Evolutionary conservation across 2,888 invertebrate genomes (phyloP).

Genomic region (Geophilus truncorum): DNA sequence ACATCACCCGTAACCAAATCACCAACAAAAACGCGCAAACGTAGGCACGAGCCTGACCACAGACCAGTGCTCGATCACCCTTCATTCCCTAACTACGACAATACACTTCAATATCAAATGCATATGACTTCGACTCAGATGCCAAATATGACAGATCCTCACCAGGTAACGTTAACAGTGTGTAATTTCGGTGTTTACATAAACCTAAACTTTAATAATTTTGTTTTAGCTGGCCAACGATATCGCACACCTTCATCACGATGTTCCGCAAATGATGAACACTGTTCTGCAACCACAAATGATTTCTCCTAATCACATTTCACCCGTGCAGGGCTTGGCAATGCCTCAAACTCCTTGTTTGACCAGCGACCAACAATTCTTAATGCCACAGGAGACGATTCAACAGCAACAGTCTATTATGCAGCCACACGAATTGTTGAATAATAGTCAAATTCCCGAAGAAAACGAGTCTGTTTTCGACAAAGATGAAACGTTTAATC

Average conservation of each 20-base stretch:
- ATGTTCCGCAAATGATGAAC: neutral
- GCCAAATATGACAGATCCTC: neutral
- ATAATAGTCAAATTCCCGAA: neutral
- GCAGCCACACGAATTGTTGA: neutral
- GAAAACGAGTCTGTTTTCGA: slow-evolving; percentile 1
- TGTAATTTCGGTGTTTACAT: neutral
- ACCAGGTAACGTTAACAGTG: neutral
- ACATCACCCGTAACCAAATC: slow-evolving; percentile 40
- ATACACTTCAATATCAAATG: neutral
- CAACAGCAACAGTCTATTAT: neutral
- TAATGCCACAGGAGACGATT: neutral
- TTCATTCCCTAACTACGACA: neutral
- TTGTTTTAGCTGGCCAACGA: neutral
- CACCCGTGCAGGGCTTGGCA: neutral
- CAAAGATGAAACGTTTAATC: slow-evolving; percentile 46
- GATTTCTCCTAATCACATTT: slow-evolving; percentile 1
- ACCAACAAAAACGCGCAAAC: slow-evolving; percentile 39
- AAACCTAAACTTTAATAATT: neutral
- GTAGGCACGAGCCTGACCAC: slow-evolving; percentile 36
- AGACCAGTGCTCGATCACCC: slow-evolving; percentile 38
- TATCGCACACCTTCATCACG: neutral
- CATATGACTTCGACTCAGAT: slow-evolving; percentile 14
- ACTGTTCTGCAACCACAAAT: neutral
- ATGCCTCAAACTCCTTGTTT: neutral
- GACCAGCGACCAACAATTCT: neutral